Base-by-base conservation (phyloP, 2,113 vertebrate genomes). In the human region DNA sequence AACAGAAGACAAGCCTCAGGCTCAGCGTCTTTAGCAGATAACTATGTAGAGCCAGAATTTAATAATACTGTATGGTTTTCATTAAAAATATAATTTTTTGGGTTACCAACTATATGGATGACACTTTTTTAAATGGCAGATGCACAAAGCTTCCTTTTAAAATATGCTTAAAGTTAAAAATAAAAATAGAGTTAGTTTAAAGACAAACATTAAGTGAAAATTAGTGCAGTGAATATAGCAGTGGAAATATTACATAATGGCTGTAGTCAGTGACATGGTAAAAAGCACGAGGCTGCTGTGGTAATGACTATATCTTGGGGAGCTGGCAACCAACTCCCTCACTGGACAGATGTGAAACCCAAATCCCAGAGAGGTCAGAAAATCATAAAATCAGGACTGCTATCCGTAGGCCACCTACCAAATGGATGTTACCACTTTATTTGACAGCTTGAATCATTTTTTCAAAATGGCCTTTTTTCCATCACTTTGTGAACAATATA, bases 21-120 rank as follows among this genome's bases (percentile, higher is more conserved):
- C 86, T 96, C 52, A 86, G 43, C 48, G 23, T 97, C 73, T 89
- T 91, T 38, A 86, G 78, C 82, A 96, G 72, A 79, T 35, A 87
- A 66, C 86, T 88, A 43, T 38, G 25, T 70, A 59, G 52, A 89
- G 48, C 85, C 64, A 87, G 61, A 92, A 82, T 93, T 96, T 95
- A 97, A 97, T 88, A 94, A 87, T 40, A 88, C 68, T 64, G 32
- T 75, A 93, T 90, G 27, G 73, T 93, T 97, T 96, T 83, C 80
- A 83, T 87, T 87, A 83, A 95, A 73, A 73, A 85, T 81, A 57
- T 64, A 83, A n/a, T 59, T 86, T 35, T 64, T 76, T 78, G 88
- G 72, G 72, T 89, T 70, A 80, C 52, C 20, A 76, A 94, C 61
- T 89, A 72, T 94, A 80, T 75, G 40, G 73, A 61, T 84, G 73